Evolutionary conservation across 1,140 invertebrate species (phyloP), one percentile per base, ranked within the genome.

Genomic region (Drosophila serrata): DNA sequence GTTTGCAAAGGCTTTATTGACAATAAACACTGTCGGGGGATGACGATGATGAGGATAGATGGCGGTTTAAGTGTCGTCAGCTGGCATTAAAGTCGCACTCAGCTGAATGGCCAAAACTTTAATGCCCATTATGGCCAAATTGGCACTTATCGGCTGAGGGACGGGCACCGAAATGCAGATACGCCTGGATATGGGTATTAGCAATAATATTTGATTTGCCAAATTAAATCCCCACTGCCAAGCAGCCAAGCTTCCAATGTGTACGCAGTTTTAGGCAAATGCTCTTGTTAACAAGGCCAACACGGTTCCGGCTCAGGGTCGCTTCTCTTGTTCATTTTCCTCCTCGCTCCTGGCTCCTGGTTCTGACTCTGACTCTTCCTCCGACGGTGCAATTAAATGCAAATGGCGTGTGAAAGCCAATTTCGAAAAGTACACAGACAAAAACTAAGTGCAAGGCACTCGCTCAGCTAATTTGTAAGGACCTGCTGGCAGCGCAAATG

Each of bases 321-420:
- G 43, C 39, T 67, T 17, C 40, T 46, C 35, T 22, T 42, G 27
- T 42, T 46, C 12, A 12, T n/a, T 35, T 31, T n/a, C 11, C 17
- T 60, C 19, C 12, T 27, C 8, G 9, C 17, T 33, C 59, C 27
- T 53, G 46, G 27, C 9, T 17, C 17, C 22, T 22, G 13, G 7
- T 8, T 48, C 24, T 29, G 24, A 12, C 46, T 49, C n/a, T 11
- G 8, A 11, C 45, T 27, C 31, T 7, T 42, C 24, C 49, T 19
- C 4, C 37, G 19, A 22, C 51, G 45, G 37, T 76, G 81, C 84
- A 88, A 88, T 88, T 88, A 88, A 88, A 90, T 85, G 85, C 85
- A 90, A 88, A 88, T 88, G 85, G 85, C 81, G 81, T 90, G 85
- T 88, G 77, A 88, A 88, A 88, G 85, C 78, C 85, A 88, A 90